Evolutionary conservation across 2,888 invertebrate species (phyloP).

Genomic region (Oeneis ivallda): DNA sequence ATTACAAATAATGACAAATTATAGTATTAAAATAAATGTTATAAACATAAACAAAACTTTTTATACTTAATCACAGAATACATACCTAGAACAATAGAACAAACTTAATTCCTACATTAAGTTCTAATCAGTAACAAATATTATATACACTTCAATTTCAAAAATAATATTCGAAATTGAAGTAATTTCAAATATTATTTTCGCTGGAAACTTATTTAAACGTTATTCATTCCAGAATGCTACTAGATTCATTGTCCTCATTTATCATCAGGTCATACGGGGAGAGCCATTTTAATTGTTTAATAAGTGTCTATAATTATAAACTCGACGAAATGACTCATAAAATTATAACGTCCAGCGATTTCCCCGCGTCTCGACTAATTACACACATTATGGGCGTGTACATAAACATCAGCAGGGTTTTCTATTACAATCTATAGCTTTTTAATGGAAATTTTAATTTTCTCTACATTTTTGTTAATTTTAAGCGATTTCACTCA

Average conservation of each 20-base stretch:
- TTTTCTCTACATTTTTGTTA: not conserved
- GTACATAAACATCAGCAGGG: constrained; percentile 13
- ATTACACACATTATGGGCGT: constrained; percentile 21
- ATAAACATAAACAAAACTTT: too few species aligned
- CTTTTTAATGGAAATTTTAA: not conserved
- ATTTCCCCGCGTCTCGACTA: constrained; percentile 12
- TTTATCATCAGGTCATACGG: constrained; percentile 9
- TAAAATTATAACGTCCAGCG: constrained; percentile 21
- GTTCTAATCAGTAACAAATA: not conserved
- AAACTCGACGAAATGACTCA: constrained; percentile 21
- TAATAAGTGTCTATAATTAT: constrained; percentile 21
- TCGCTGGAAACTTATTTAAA: not conserved
- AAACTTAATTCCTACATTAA: not conserved
- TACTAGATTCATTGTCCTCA: constrained; percentile 13
- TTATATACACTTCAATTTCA: not conserved
- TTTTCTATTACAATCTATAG: constrained; percentile 5
- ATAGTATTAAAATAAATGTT: too few species aligned
- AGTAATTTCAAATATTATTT: not conserved
- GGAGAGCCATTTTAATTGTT: constrained; percentile 19
- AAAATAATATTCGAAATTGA: not conserved
- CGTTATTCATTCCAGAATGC: not conserved
- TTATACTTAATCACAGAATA: too few species aligned
- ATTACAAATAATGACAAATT: too few species aligned
- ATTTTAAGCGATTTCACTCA: not conserved
- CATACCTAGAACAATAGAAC: too few species aligned